A percentile compares a stretch with the other conserved stretches of the same genome.
phyloP scores from a whole-genome alignment of 2,888 invertebrate species.

The Scelioninae gen. 2 region DNA sequence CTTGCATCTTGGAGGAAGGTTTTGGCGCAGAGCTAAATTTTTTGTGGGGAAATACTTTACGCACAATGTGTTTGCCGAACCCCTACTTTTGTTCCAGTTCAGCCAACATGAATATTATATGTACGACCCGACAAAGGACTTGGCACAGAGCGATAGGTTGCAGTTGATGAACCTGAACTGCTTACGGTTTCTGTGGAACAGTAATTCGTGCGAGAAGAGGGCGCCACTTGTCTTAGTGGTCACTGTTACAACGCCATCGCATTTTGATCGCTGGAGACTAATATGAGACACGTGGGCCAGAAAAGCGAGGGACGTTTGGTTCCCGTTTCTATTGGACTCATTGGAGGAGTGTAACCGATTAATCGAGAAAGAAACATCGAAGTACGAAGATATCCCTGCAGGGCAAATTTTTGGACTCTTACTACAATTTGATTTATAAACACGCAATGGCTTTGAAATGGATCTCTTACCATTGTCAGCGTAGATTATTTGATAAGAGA shows the following conservation, averaged over 20 bases:
- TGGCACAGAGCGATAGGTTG: background rate
- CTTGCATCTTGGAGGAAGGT: too few species aligned
- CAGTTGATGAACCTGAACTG: conserved; percentile 7
- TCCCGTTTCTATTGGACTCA: conserved; percentile 32
- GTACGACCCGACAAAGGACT: background rate
- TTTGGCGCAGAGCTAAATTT: too few species aligned
- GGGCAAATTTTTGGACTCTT: conserved; percentile 36
- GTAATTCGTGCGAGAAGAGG: background rate
- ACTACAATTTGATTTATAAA: conserved; percentile 45
- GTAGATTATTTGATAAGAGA: conserved; percentile 17
- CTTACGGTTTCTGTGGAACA: conserved; percentile 10
- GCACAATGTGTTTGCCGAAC: too few species aligned
- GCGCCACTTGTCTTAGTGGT: background rate
- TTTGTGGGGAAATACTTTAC: too few species aligned
- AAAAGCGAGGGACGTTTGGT: background rate
- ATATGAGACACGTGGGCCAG: conserved; percentile 34
- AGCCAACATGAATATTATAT: too few species aligned
- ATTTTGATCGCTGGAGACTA: conserved; percentile 22
- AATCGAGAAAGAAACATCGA: conserved; percentile 7
- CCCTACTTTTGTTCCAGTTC: too few species aligned
- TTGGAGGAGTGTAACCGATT: background rate
- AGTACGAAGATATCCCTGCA: conserved; percentile 36
- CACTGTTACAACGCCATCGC: conserved; percentile 10
- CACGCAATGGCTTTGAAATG: conserved; percentile 37
- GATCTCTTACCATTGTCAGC: conserved; percentile 29